phyloP scores from a whole-genome alignment of 2,888 invertebrate genomes.

The Exocentrus adspersus region DNA sequence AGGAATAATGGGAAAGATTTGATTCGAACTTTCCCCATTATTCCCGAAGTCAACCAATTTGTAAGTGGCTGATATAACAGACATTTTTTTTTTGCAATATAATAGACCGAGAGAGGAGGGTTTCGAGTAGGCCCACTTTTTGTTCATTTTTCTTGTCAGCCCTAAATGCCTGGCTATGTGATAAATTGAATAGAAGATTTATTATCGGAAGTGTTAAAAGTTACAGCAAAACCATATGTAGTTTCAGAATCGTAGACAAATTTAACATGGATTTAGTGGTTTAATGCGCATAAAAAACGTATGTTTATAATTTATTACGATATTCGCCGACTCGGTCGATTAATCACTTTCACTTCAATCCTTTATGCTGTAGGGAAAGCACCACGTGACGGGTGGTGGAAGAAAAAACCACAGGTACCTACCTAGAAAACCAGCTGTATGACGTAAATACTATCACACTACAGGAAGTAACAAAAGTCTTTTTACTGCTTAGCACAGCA shows the following conservation, averaged over 20 bases:
- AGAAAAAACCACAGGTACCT: too few species aligned
- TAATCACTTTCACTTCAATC: neutral
- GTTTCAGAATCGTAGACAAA: constrained; percentile 16
- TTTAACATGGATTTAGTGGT: constrained; percentile 11
- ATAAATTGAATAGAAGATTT: constrained; percentile 29
- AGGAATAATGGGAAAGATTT: neutral
- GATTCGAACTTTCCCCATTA: constrained; percentile 10
- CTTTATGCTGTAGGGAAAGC: neutral
- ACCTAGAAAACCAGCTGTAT: too few species aligned
- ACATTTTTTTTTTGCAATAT: constrained; percentile 18
- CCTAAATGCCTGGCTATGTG: constrained; percentile 16
- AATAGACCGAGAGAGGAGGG: constrained; percentile 22
- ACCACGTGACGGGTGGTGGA: too few species aligned
- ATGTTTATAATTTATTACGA: neutral
- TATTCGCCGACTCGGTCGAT: neutral
- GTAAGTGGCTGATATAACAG: constrained; percentile 21
- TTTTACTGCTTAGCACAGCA: too few species aligned
- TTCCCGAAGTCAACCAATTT: constrained; percentile 17
- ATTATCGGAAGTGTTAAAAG: constrained; percentile 25
- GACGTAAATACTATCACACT: too few species aligned
- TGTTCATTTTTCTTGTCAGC: constrained; percentile 32
- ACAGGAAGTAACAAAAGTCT: too few species aligned
- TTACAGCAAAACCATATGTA: constrained; percentile 18
- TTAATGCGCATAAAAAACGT: neutral
- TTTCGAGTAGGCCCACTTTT: constrained; percentile 22